These are phyloP conservation scores for Campylorhamphus procurvoides DNA, from an alignment of 2,113 vertebrate species.

Conservation along the genomic window DNA sequence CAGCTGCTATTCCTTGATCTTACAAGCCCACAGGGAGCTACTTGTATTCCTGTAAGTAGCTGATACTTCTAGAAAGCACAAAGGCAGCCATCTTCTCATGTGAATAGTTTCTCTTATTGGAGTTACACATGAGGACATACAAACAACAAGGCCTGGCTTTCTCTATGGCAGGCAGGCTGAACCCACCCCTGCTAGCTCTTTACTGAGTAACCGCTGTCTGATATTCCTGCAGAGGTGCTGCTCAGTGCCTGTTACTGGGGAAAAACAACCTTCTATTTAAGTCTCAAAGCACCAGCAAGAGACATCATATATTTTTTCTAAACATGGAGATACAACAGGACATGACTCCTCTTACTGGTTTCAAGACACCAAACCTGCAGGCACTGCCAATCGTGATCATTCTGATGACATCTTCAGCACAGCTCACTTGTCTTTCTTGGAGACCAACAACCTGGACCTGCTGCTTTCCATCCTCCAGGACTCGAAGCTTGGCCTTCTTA, in stretches of 20 bases:
- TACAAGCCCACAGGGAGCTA: not conserved
- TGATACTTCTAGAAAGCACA: not conserved
- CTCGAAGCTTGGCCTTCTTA: constrained; percentile 90
- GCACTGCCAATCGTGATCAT: constrained; percentile 88
- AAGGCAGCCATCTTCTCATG: not conserved
- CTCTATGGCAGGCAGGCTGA: not conserved
- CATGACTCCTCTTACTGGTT: not conserved
- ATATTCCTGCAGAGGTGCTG: not conserved
- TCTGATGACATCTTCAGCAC: constrained; percentile 89
- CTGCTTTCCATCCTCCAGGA: constrained; percentile 94
- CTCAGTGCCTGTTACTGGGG: not conserved
- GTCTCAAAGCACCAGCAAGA: not conserved
- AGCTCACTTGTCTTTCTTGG: constrained; percentile 82
- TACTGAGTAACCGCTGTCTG: not conserved
- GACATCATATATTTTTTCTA: not conserved
- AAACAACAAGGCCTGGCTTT: not conserved
- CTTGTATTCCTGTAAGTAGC: not conserved
- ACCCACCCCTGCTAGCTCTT: not conserved
- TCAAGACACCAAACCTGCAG: constrained; percentile 83
- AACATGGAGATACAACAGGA: not conserved
- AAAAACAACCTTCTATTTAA: not conserved
- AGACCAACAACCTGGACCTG: constrained; percentile 95
- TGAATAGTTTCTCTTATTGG: not conserved
- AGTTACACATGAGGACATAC: not conserved
- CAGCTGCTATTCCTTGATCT: not conserved